Evolutionary conservation across 2,888 invertebrate genomes (phyloP), one percentile per base, ranked within the genome.

Genomic region (Nephrotoma guestfalica): DNA sequence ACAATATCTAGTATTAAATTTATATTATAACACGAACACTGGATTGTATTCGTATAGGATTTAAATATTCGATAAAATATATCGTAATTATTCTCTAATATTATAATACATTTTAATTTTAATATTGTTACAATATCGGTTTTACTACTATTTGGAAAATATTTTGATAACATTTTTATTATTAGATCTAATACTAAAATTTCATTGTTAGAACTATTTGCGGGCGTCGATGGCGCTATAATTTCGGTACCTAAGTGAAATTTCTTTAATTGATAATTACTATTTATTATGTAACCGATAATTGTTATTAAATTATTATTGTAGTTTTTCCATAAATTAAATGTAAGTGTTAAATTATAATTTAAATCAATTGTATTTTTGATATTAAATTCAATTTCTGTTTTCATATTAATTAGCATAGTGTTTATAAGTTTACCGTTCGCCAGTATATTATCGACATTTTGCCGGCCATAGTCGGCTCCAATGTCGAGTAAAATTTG

Each of bases 401-500:
- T 43, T 43, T 43, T 41, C 85, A 85, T 85, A 85, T 85, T 85
- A 3, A 18, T 43, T 11, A 85, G 43, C 85, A 85, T 85, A 5
- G 85, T 43, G 5, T 85, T 85, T 18, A 85, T 85, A 18, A 85
- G 43, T 42, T 41, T 85, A 85, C 85, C 51, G 57, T 86, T 86
- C 9, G 86, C 51, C n/a, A 86, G 15, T 41, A 86, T 40, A n/a
- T 86, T 51, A 11, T 86, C 86, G 18, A 86, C 57, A 86, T 86
- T 87, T 42, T 87, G 87, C 11, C 87, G 86, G 40, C 87, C 87
- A 86, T 86, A 87, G 9, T 87, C 87, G 4, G 87, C 87, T 2
- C 87, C 87, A 41, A 87, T 86, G 84, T 87, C 86, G 9, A 87
- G 45, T 15, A 87, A 84, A 40, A 18, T 83, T 86, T 87, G 87